These are phyloP conservation scores for Thryonomys swinderianus DNA, from an alignment of 2,113 vertebrate genomes.

Conservation along the genomic window DNA sequence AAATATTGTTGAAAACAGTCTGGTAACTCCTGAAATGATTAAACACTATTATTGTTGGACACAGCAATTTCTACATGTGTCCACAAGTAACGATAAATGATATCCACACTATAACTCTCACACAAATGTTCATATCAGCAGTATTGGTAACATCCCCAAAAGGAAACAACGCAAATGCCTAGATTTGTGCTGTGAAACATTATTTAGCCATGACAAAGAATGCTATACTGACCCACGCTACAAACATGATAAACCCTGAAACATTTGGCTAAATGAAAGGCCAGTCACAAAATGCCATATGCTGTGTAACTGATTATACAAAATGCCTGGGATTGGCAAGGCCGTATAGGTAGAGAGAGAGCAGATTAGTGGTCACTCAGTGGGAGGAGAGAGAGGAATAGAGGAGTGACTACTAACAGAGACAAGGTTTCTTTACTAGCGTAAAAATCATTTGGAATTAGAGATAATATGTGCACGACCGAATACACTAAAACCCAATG, in stretches of 20 bases:
- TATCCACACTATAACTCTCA: not conserved
- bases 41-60: not conserved
- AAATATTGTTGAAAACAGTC: not conserved
- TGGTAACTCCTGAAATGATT: not conserved
- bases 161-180: not conserved
- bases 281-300: not conserved
- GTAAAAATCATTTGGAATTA: constrained; percentile 31
- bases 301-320: not conserved
- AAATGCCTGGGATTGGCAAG: not conserved
- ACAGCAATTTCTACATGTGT: not conserved
- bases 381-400: not conserved
- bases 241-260: not conserved
- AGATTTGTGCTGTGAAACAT: not conserved
- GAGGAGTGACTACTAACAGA: not conserved
- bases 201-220: constrained; percentile 23
- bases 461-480: not conserved
- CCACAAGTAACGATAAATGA: constrained; percentile 32
- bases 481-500: not conserved
- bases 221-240: not conserved
- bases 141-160: not conserved
- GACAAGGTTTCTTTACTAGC: not conserved
- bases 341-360: not conserved
- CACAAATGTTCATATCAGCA: not conserved
- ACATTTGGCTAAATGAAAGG: not conserved
- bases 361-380: not conserved